Conservation (phyloP, 2,888 invertebrate species). For the Cryptocephalus primarius region DNA sequence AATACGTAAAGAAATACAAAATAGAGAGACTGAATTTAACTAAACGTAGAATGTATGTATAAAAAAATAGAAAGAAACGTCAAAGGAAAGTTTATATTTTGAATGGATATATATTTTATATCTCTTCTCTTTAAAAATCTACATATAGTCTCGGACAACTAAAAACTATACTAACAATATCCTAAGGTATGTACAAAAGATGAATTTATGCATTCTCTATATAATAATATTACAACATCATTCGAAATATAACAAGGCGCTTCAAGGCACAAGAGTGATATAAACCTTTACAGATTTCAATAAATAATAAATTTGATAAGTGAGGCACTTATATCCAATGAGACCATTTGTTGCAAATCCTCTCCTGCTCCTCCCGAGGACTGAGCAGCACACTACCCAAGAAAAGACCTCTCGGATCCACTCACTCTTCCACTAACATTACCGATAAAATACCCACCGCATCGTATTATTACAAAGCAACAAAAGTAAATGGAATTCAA, state of each 20-base stretch:
- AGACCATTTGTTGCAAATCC: conserved; percentile 8
- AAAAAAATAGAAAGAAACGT: background rate
- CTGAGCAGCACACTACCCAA: background rate
- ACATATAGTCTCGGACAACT: conserved; percentile 6
- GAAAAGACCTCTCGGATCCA: background rate
- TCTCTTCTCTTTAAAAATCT: too few species aligned
- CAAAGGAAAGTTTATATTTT: too few species aligned
- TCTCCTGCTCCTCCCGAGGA: too few species aligned
- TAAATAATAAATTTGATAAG: background rate
- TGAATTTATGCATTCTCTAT: conserved; percentile 18
- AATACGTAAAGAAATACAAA: conserved; percentile 1
- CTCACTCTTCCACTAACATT: too few species aligned
- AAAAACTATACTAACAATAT: conserved; percentile 17
- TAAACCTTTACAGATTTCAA: background rate
- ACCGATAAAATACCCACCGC: too few species aligned
- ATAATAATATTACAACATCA: conserved; percentile 27
- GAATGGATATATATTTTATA: too few species aligned
- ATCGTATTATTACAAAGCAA: background rate
- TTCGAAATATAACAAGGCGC: conserved; percentile 23
- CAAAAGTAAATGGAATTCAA: background rate
- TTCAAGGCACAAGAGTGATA: conserved; percentile 20
- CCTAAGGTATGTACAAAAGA: conserved; percentile 16
- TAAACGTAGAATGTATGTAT: conserved; percentile 1
- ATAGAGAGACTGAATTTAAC: conserved; percentile 11
- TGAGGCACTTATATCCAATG: conserved; percentile 7